Evolutionary conservation across 92 coral and sea anemone species (phyloP), one percentile per base, ranked within the genome.

Genomic region (Muricea muricata): DNA sequence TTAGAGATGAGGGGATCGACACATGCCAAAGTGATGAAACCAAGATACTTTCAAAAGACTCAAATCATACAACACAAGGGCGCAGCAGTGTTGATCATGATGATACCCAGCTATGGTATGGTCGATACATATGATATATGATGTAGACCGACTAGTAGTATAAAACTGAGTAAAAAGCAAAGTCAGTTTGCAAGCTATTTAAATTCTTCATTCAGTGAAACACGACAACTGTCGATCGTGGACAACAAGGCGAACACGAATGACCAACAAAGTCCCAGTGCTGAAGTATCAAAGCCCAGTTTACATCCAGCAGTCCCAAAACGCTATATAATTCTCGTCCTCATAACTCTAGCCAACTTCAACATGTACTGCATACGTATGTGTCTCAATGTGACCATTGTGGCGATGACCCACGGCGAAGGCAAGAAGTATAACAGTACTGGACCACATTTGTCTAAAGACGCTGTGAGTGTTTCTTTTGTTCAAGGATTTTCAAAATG

Each of bases 321-420:
- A 87, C 92, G 94, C 65, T 92, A 76, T 76, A 67, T 92, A 46
- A 41, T 89, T 47, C 88, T 92, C 60, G 69, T 71, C 35, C 86
- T 92, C 37, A 60, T 87, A 5, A 81, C 90, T 46, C 60, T 82
- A 76, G 94, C 92, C 30, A 85, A 85, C 48, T 92, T 89, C 47
- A 89, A 89, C 78, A 92, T 92, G 94, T 92, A 86, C 79, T 91
- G 92, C 24, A 68, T 92, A 35, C 76, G 94, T 63, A 92, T 91
- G 84, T 92, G 92, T 57, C 87, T 92, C 14, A 92, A 90, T 28
- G 92, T 92, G 55, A 89, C 94, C 65, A 91, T 91, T 74, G 94
- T 91, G 20, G 92, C 94, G 10, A 91, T 91, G 94, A 87, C 86
- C 12, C 65, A 18, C 2, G n/a, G 24, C 0, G 65, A 50, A 75